phyloP scores from a whole-genome alignment of 2,888 invertebrate genomes.

The Cheilosia urbana region DNA sequence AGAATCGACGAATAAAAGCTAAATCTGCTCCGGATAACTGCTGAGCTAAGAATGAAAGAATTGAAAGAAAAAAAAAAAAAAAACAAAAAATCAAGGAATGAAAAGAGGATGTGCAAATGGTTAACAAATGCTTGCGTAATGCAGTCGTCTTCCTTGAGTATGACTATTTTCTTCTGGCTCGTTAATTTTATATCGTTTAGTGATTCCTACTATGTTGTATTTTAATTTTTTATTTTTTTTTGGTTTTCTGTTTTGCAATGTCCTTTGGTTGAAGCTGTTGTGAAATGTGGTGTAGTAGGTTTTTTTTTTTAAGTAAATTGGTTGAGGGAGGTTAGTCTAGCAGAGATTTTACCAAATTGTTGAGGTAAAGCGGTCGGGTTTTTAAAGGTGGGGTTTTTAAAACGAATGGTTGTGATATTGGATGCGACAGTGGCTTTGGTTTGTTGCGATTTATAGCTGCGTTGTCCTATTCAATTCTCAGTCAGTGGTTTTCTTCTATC shows the following conservation, averaged over 20 bases:
- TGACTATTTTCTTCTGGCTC: slow-evolving; percentile 61
- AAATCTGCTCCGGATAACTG: slow-evolving; percentile 65
- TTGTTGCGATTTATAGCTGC: too few species aligned
- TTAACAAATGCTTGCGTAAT: slow-evolving; percentile 70
- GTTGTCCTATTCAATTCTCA: too few species aligned
- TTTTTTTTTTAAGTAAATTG: not conserved
- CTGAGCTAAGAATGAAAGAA: slow-evolving; percentile 21
- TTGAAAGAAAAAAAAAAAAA: slow-evolving; percentile 3
- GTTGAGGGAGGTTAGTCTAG: not conserved
- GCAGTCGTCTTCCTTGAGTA: slow-evolving; percentile 43
- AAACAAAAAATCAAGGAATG: not conserved
- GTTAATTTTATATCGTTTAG: slow-evolving; percentile 73
- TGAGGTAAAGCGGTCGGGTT: not conserved
- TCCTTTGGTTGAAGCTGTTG: slow-evolving; percentile 28
- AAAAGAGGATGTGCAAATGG: slow-evolving; percentile 67
- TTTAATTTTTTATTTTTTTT: slow-evolving; percentile 5
- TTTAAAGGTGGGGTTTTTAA: too few species aligned
- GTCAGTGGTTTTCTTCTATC: too few species aligned
- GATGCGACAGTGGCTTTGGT: too few species aligned
- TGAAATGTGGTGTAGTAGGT: slow-evolving; percentile 43
- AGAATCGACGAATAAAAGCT: slow-evolving; percentile 52
- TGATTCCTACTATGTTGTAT: slow-evolving; percentile 41
- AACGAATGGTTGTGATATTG: too few species aligned
- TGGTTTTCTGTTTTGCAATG: slow-evolving; percentile 2
- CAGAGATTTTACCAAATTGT: not conserved